phyloP scores from a whole-genome alignment of 2,797 vertebrate species.

The Esox masquinongy region DNA sequence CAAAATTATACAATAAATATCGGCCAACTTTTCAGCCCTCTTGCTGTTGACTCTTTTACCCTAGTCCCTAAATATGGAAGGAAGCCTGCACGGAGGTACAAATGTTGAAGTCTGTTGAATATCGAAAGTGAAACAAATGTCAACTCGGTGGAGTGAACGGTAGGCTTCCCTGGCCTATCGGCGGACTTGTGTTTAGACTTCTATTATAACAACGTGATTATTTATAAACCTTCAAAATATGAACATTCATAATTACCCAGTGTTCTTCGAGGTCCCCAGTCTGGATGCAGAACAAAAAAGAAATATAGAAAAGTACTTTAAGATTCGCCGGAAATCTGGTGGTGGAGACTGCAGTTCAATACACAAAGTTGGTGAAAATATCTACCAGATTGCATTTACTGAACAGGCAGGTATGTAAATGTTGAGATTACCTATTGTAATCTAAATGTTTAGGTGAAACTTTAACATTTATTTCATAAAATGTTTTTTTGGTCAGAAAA shows the following conservation, averaged over 20 bases:
- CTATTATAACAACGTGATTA: background rate
- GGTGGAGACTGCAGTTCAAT: slow-evolving; percentile 59
- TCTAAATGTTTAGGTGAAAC: too few relatives aligned
- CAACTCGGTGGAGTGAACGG: too few relatives aligned
- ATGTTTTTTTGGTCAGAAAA: too few relatives aligned
- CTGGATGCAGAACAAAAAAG: slow-evolving; percentile 26
- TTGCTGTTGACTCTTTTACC: too few relatives aligned
- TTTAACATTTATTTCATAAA: too few relatives aligned
- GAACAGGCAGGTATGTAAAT: slow-evolving; percentile 43
- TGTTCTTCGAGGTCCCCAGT: slow-evolving; percentile 48
- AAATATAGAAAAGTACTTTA: slow-evolving; percentile 48
- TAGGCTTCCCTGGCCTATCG: background rate
- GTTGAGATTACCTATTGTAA: background rate
- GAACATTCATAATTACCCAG: slow-evolving; percentile 23
- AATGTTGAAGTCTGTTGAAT: too few relatives aligned
- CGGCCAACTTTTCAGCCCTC: too few relatives aligned
- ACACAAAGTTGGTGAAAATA: fast-evolving
- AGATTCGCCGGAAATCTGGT: slow-evolving; percentile 46
- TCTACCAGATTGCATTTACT: slow-evolving; percentile 51
- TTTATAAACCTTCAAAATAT: slow-evolving; percentile 22
- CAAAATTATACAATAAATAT: too few relatives aligned
- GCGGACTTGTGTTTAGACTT: background rate
- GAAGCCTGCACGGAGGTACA: too few relatives aligned
- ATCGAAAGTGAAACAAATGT: too few relatives aligned
- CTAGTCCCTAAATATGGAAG: too few relatives aligned